Evolutionary conservation across 2,888 invertebrate species (phyloP).

Genomic region (Diadegma fenestrale): DNA sequence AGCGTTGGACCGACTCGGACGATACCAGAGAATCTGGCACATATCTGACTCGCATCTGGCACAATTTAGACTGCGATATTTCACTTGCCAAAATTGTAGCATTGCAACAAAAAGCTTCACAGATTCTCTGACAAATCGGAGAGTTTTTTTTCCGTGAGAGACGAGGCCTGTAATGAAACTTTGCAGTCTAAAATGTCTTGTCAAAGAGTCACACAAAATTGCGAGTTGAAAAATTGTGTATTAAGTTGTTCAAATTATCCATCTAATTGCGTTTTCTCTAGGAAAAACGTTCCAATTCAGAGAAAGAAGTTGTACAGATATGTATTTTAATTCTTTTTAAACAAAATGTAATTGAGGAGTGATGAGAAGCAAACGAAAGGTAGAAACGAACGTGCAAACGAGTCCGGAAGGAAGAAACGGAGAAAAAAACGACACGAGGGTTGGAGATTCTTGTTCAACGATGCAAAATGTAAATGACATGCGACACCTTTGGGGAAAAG

Average conservation of each 20-base stretch:
- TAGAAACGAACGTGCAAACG: constrained; percentile 27
- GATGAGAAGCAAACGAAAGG: constrained; percentile 7
- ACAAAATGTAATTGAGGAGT: constrained; percentile 20
- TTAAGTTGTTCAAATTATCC: not conserved
- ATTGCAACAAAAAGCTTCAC: not conserved
- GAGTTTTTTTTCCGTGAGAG: not conserved
- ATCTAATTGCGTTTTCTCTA: not conserved
- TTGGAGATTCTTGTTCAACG: constrained; percentile 27
- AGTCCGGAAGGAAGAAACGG: constrained; percentile 27
- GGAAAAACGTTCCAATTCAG: not conserved
- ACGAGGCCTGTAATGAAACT: not conserved
- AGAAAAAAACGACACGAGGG: constrained; percentile 23
- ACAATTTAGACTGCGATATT: not conserved
- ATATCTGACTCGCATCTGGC: constrained; percentile 15
- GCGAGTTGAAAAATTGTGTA: not conserved
- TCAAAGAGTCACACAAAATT: not conserved
- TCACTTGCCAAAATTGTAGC: not conserved
- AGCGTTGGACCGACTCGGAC: not conserved
- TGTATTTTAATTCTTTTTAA: not conserved
- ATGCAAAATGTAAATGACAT: constrained; percentile 59
- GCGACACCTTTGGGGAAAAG: constrained; percentile 48
- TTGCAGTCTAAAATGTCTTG: not conserved
- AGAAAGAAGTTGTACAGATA: not conserved
- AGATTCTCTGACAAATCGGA: not conserved
- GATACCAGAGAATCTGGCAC: not conserved